These are phyloP conservation scores for Gymnoscopelus braueri DNA, from an alignment of 2,797 vertebrate species.

Conservation along the genomic window DNA sequence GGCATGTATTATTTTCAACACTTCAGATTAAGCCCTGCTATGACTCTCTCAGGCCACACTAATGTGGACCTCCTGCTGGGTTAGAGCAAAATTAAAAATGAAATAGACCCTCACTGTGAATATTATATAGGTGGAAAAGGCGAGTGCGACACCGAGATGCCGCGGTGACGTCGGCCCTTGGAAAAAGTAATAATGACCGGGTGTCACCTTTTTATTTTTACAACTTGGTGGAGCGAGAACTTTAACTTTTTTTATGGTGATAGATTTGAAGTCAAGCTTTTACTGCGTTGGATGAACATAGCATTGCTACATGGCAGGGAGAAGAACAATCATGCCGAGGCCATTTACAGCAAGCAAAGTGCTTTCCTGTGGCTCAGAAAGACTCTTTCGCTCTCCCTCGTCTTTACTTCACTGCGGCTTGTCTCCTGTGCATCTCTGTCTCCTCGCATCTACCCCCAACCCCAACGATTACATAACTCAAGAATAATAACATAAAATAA, in stretches of 20 bases:
- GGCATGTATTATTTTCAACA: slow-evolving; percentile 72
- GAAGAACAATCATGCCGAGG: slow-evolving; percentile 28
- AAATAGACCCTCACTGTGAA: slow-evolving; percentile 42
- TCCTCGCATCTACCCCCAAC: no score
- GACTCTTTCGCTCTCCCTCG: slow-evolving; percentile 16
- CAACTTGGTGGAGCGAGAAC: slow-evolving; percentile 53
- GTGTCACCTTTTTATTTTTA: slow-evolving; percentile 56
- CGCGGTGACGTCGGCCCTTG: slow-evolving; percentile 59
- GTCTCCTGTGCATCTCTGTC: neutral
- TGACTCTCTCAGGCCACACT: slow-evolving; percentile 58
- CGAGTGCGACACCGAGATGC: slow-evolving; percentile 50
- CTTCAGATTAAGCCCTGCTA: slow-evolving; percentile 66
- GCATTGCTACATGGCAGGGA: slow-evolving; percentile 45
- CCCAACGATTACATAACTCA: no score
- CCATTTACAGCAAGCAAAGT: slow-evolving; percentile 41
- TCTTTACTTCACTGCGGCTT: neutral
- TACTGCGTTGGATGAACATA: slow-evolving; percentile 50
- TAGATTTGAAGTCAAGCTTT: slow-evolving; percentile 60
- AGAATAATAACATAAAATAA: no score
- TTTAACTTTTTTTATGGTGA: slow-evolving; percentile 38
- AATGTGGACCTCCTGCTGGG: slow-evolving; percentile 62
- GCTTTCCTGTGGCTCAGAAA: slow-evolving; percentile 34
- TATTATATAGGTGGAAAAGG: slow-evolving; percentile 57
- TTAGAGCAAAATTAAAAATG: slow-evolving; percentile 55
- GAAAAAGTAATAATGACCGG: slow-evolving; percentile 57